These are phyloP conservation scores for Anorthoa munda DNA, from an alignment of 2,888 invertebrate genomes.

Conservation along the genomic window DNA sequence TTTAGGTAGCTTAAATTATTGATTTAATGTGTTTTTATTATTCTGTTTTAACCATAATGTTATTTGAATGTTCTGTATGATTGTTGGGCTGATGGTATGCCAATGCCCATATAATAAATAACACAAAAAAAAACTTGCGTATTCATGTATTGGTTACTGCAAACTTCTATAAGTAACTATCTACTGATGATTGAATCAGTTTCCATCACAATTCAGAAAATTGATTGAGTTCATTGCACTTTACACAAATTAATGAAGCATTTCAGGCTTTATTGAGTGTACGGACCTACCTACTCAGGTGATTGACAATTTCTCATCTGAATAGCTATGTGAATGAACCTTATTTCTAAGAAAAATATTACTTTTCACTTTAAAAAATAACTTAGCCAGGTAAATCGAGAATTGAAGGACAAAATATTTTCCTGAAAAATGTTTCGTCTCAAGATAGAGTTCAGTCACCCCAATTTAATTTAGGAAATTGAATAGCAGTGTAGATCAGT, in stretches of 20 bases:
- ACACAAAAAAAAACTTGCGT: too few relatives aligned
- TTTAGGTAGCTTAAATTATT: too few relatives aligned
- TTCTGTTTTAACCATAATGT: too few relatives aligned
- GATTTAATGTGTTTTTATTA: too few relatives aligned
- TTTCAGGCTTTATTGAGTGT: background rate
- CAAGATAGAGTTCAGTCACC: slow-evolving; percentile 3
- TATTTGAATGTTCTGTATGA: too few relatives aligned
- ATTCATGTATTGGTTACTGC: too few relatives aligned
- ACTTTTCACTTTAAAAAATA: background rate
- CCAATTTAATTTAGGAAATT: background rate
- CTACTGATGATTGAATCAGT: background rate
- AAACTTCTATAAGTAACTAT: too few relatives aligned
- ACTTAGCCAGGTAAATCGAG: slow-evolving; percentile 14
- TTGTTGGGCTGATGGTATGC: too few relatives aligned
- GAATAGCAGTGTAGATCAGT: background rate
- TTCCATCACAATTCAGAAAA: background rate
- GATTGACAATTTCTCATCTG: slow-evolving; percentile 3
- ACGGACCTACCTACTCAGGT: slow-evolving; percentile 1
- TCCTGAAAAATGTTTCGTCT: background rate
- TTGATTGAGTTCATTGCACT: background rate
- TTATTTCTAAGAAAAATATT: background rate
- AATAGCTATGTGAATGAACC: slow-evolving; percentile 13
- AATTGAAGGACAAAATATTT: slow-evolving; percentile 15
- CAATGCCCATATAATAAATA: too few relatives aligned
- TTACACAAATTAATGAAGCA: background rate